Conservation (phyloP, 2,888 invertebrate genomes). For the Troglohyphantes excavatus region DNA sequence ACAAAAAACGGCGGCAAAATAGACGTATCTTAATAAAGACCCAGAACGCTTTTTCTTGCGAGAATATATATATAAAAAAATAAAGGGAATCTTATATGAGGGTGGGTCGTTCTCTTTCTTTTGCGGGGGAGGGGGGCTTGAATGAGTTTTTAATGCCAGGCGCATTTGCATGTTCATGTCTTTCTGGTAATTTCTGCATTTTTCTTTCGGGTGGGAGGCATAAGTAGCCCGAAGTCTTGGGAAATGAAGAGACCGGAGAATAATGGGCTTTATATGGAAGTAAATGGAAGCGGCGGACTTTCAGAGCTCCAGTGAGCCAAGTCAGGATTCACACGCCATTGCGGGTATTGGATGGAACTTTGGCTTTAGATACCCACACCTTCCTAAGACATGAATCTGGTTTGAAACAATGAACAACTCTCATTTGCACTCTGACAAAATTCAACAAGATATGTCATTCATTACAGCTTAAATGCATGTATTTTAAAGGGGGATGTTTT, state of each 20-base stretch:
- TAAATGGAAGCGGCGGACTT: background rate
- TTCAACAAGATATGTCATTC: too few species aligned
- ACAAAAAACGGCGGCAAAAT: constrained; percentile 1
- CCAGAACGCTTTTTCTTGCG: background rate
- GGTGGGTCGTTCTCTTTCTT: constrained; percentile 11
- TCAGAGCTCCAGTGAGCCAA: too few species aligned
- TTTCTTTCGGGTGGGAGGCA: constrained; percentile 41
- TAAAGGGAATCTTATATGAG: background rate
- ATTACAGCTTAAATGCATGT: too few species aligned
- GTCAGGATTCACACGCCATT: too few species aligned
- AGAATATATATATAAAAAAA: background rate
- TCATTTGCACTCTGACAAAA: too few species aligned
- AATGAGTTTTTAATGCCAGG: constrained; percentile 76
- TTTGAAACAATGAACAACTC: too few species aligned
- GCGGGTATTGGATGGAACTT: too few species aligned
- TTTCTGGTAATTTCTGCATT: constrained; percentile 61
- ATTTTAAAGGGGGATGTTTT: too few species aligned
- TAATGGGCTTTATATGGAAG: background rate
- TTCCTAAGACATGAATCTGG: too few species aligned
- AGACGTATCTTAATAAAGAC: background rate
- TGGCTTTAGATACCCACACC: too few species aligned
- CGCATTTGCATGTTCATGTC: constrained; percentile 73
- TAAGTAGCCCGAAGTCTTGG: constrained; percentile 53
- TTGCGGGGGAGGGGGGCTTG: constrained; percentile 27
- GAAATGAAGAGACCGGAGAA: constrained; percentile 31